Evolutionary conservation across 2,113 vertebrate species (phyloP).

Genomic region (Halcyon senegalensis): DNA sequence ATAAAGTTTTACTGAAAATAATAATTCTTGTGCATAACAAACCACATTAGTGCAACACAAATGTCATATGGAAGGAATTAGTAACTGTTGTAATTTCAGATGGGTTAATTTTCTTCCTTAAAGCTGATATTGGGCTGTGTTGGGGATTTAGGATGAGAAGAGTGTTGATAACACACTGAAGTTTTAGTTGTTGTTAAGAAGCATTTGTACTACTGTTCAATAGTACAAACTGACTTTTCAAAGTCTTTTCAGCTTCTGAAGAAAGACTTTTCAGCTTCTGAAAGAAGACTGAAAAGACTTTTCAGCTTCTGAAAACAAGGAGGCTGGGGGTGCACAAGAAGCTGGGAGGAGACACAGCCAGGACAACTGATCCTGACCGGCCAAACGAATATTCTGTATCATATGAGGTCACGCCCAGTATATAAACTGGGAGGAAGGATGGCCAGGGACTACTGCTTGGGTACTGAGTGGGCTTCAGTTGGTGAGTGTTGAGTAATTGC

Average conservation of each 20-base stretch:
- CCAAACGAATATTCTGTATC: neutral
- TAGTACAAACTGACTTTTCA: neutral
- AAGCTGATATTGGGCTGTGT: neutral
- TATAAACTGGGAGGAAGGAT: neutral
- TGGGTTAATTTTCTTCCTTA: neutral
- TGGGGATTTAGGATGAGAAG: neutral
- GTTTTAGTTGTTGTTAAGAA: neutral
- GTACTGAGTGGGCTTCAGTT: neutral
- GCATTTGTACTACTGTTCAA: neutral
- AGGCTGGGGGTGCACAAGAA: neutral
- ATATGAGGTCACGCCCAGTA: neutral
- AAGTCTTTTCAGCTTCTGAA: neutral
- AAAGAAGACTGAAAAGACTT: neutral
- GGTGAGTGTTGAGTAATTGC: neutral
- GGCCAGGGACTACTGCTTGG: neutral
- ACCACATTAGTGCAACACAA: neutral
- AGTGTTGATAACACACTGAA: neutral
- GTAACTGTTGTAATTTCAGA: neutral
- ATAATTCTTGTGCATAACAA: neutral
- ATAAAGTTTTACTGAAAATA: neutral
- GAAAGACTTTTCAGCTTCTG: neutral
- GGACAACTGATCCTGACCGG: neutral
- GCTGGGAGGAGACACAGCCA: neutral
- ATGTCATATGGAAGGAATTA: neutral
- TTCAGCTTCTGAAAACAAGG: neutral